phyloP scores from a whole-genome alignment of 2,113 vertebrate genomes.

The Irena cyanogastra region DNA sequence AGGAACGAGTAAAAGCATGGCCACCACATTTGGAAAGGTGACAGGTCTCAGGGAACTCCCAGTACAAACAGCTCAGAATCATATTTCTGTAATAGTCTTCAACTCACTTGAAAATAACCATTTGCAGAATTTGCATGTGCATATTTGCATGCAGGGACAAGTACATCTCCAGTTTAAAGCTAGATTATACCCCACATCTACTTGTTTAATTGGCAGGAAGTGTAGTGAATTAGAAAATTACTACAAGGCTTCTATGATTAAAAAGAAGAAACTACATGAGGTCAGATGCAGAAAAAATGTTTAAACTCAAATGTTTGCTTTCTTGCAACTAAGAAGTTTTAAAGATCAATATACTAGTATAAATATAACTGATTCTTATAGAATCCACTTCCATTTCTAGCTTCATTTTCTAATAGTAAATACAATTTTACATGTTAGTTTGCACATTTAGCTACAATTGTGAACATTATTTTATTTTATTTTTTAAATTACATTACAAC shows the following conservation, averaged over 20 bases:
- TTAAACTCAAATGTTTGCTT: background rate
- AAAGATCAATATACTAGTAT: background rate
- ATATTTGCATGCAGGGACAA: background rate
- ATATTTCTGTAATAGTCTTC: background rate
- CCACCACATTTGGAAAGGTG: background rate
- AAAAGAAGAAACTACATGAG: background rate
- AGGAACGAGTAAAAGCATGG: background rate
- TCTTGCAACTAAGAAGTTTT: background rate
- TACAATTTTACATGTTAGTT: background rate
- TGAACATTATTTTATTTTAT: background rate
- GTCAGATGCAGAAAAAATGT: background rate
- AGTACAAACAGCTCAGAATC: background rate
- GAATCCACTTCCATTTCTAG: background rate
- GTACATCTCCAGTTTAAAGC: background rate
- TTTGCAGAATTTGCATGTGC: background rate
- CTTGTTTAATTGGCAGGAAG: background rate
- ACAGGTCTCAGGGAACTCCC: background rate
- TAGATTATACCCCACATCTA: accelerated
- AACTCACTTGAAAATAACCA: background rate
- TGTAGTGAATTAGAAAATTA: background rate
- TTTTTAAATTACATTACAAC: background rate
- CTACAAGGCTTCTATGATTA: background rate
- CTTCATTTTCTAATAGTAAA: background rate
- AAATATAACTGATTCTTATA: background rate
- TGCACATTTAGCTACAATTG: background rate